phyloP scores from a whole-genome alignment of 2,888 invertebrate genomes.

The Pheosia gnoma region DNA sequence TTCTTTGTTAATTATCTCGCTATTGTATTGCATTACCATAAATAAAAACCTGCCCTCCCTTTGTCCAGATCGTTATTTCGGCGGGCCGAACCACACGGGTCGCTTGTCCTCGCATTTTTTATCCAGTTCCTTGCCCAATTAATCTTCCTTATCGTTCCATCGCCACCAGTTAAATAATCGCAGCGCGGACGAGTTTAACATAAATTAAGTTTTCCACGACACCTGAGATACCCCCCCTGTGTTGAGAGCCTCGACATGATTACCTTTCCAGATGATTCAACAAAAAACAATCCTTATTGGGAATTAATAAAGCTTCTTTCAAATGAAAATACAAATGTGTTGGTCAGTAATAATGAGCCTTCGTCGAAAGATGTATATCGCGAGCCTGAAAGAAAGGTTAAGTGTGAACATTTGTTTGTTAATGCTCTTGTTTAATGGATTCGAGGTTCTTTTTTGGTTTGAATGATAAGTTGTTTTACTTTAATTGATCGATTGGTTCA shows the following conservation, averaged over 20 bases:
- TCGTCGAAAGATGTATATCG: constrained; percentile 78
- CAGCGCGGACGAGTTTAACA: constrained; percentile 78
- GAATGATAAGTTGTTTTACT: constrained; percentile 74
- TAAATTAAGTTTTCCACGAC: constrained; percentile 83
- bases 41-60: constrained; percentile 31
- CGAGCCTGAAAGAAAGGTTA: constrained; percentile 77
- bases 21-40: constrained; percentile 33
- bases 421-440: constrained; percentile 80
- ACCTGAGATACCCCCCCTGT: constrained; percentile 78
- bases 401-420: constrained; percentile 84
- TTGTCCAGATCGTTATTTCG: constrained; percentile 46
- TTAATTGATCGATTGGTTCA: constrained; percentile 65
- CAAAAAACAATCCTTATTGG: constrained; percentile 40
- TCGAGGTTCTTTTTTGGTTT: constrained; percentile 65
- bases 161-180: constrained; percentile 80
- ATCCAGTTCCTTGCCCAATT: constrained; percentile 65
- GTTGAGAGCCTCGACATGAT: constrained; percentile 53
- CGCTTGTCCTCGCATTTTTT: constrained; percentile 69
- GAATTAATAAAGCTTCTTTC: constrained; percentile 15
- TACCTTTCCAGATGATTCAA: constrained; percentile 9
- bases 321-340: constrained; percentile 34
- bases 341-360: constrained; percentile 72
- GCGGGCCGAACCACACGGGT: constrained; percentile 63
- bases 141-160: constrained; percentile 79
- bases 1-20: constrained; percentile 15